A percentile compares a stretch with the other conserved stretches of the same genome.
Evolutionary conservation across 2,888 invertebrate genomes (phyloP).

Genomic region (Caenorhabditis sinica): DNA sequence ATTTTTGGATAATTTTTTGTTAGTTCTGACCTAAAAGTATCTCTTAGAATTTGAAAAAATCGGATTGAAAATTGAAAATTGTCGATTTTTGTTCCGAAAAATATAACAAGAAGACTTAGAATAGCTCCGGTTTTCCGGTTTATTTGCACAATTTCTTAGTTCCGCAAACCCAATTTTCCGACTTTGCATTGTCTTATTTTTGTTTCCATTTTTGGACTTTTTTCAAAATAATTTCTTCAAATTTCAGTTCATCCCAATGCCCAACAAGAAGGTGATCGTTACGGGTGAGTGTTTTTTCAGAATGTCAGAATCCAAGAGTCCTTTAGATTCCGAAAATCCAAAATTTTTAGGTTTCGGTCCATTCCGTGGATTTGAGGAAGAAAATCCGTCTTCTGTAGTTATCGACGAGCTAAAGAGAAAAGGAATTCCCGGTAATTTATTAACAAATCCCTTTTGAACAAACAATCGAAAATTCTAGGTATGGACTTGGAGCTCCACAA

Average conservation of each 20-base stretch:
- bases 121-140: no score
- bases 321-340: background rate
- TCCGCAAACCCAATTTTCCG: background rate
- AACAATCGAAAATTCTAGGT: conserved; percentile 29
- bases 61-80: no score
- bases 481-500: conserved; percentile 59
- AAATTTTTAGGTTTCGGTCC: conserved; percentile 73
- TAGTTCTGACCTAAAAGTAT: no score
- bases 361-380: conserved; percentile 63
- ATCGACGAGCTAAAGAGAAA: conserved; percentile 56
- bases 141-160: background rate
- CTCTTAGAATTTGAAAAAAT: background rate
- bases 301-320: background rate
- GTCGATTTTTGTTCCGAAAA: no score
- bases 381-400: conserved; percentile 71
- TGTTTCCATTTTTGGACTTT: background rate
- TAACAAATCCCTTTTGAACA: background rate
- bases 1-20: no score
- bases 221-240: conserved; percentile 9
- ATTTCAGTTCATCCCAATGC: conserved; percentile 29
- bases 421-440: conserved; percentile 57
- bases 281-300: conserved; percentile 30
- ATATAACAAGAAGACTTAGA: no score
- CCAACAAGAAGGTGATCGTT: conserved; percentile 44
- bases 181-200: background rate